Evolutionary conservation across 2,888 invertebrate species (phyloP), one percentile per base, ranked within the genome.

Genomic region (Nasonovia ribisnigri): DNA sequence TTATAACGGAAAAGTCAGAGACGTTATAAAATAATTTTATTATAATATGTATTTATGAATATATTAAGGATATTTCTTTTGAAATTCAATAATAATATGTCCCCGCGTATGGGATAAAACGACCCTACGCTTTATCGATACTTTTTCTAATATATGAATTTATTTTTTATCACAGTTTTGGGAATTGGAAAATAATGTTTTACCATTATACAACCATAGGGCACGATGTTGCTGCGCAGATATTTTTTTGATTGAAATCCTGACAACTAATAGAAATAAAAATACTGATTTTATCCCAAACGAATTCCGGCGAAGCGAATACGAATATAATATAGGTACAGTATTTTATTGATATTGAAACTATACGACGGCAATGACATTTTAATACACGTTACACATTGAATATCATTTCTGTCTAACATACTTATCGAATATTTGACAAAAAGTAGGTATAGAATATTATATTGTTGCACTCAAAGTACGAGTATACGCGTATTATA

Each of bases 31-130:
- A 77, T 77, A 20, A 77, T 77, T 20, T 77, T 36, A 77, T 77
- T 77, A 36, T 77, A 77, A 77, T 77, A 42, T 77, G 36, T 77
- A 77, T 77, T 77, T 36, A 77, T 36, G 36, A 77, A 77, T 77
- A 36, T 24, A 77, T 77, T 77, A 20, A 36, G 20, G 36, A 24
- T 20, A 77, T 20, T 77, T 20, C 77, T 77, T 77, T 77, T 77
- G 77, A 77, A 77, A 77, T 77, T 77, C 77, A 77, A 77, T 77
- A 77, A 36, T 77, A 77, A 77, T 77, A 77, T 77, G 36, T 77
- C 36, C 26, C 77, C 77, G 24, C 77, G 77, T 77, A 36, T 77
- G 36, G 77, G 36, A 84, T 57, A 84, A 84, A 43, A 84, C 42
- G 84, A 84, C 43, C 29, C 5, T 84, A 84, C 43, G 13, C 26